phyloP scores from a whole-genome alignment of 2,797 vertebrate species.

The Sebastes glaucus region DNA sequence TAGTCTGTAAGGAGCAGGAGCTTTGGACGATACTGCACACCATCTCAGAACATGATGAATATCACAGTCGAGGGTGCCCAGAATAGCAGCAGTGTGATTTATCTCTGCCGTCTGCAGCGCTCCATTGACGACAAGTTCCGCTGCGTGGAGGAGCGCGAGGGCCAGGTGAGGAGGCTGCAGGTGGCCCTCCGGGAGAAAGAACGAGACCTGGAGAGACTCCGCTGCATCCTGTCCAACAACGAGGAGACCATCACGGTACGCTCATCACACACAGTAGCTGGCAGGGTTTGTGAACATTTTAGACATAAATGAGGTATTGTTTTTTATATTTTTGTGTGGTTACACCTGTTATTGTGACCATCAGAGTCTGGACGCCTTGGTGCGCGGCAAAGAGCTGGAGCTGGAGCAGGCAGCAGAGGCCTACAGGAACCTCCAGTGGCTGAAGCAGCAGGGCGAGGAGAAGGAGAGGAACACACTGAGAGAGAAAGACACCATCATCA shows the following conservation, averaged over 20 bases:
- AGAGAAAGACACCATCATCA: conserved; percentile 88
- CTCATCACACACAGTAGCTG: background rate
- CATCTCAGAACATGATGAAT: background rate
- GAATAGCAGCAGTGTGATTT: conserved; percentile 17
- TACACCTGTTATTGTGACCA: background rate
- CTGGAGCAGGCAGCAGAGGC: conserved; percentile 88
- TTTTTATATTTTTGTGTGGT: background rate
- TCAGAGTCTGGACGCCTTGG: conserved; percentile 90
- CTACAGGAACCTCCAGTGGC: conserved; percentile 90
- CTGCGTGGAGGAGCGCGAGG: conserved; percentile 91
- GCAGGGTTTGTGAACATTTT: background rate
- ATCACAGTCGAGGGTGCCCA: background rate
- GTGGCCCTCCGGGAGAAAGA: conserved; percentile 87
- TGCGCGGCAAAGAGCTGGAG: conserved; percentile 91
- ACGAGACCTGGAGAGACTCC: conserved; percentile 89
- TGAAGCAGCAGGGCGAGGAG: conserved; percentile 89
- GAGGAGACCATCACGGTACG: conserved; percentile 93
- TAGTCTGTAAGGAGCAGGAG: background rate
- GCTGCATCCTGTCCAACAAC: conserved; percentile 87
- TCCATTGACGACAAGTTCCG: conserved; percentile 93
- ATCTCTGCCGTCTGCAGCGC: conserved; percentile 72
- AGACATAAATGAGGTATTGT: background rate
- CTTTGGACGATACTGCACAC: background rate
- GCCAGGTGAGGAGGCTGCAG: conserved; percentile 88
- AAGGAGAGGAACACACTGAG: conserved; percentile 84